phyloP scores from a whole-genome alignment of 1,140 invertebrate genomes.

The Trichoplusia ni region DNA sequence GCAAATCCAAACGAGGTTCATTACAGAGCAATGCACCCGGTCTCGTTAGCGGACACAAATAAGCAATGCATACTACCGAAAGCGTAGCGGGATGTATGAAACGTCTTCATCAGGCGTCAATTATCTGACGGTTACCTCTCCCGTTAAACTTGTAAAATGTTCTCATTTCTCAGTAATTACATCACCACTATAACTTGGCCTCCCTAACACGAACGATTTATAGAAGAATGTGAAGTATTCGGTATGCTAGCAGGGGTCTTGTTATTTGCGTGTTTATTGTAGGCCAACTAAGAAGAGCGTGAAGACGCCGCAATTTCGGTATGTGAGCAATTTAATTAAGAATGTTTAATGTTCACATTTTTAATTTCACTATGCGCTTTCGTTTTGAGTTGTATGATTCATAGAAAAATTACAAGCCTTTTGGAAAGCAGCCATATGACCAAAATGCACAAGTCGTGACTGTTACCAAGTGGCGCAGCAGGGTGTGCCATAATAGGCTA shows the following conservation, averaged over 20 bases:
- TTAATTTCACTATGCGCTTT: constrained; percentile 41
- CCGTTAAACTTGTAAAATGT: constrained; percentile 32
- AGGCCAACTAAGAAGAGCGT: constrained; percentile 46
- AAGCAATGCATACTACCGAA: constrained; percentile 13
- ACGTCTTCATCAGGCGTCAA: constrained; percentile 24
- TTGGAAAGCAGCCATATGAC: constrained; percentile 4
- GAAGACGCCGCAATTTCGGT: constrained; percentile 47
- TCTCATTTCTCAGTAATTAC: constrained; percentile 29
- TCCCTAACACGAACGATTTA: not conserved
- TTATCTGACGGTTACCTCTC: constrained; percentile 15
- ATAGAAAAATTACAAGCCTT: constrained; percentile 7
- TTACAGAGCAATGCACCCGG: constrained; percentile 1
- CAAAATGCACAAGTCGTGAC: not conserved
- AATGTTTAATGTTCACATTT: constrained; percentile 38
- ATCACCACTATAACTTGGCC: not conserved
- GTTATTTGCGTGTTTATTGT: constrained; percentile 29
- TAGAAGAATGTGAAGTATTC: not conserved
- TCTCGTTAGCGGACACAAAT: constrained; percentile 9
- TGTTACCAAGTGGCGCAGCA: too few relatives aligned
- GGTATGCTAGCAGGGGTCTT: constrained; percentile 11
- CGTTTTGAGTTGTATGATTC: constrained; percentile 20
- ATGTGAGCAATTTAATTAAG: constrained; percentile 44
- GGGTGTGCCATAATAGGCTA: too few relatives aligned
- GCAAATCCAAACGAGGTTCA: constrained; percentile 15
- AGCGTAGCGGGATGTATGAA: constrained; percentile 20